These are phyloP conservation scores for Tribolium castaneum DNA, from an alignment of 1,140 invertebrate genomes.

Conservation along the genomic window DNA sequence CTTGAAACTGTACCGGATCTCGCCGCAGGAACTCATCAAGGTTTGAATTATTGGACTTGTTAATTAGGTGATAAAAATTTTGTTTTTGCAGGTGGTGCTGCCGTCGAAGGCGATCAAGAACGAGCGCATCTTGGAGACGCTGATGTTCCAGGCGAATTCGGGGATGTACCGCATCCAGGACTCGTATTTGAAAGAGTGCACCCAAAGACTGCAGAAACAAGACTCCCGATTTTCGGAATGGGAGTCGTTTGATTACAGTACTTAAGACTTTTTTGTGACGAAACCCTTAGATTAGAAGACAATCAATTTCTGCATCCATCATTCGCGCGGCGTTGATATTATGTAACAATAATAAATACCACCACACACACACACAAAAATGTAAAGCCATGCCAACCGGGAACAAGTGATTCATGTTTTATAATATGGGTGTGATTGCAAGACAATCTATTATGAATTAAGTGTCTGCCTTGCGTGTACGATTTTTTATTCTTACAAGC, in stretches of 20 bases:
- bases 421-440: conserved; percentile 50
- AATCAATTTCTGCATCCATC: conserved; percentile 45
- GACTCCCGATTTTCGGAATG: conserved; percentile 85
- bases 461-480: conserved; percentile 52
- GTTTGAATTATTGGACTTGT: conserved; percentile 59
- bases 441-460: conserved; percentile 51
- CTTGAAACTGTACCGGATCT: conserved; percentile 90
- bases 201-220: conserved; percentile 86
- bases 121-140: conserved; percentile 90
- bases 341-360: conserved; percentile 1
- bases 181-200: conserved; percentile 86
- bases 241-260: conserved; percentile 81
- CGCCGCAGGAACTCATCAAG: conserved; percentile 92
- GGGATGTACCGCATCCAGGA: conserved; percentile 94
- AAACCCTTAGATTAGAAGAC: conserved; percentile 49
- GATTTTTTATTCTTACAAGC: conserved; percentile 43
- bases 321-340: conserved; percentile 30
- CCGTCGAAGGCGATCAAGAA: conserved; percentile 94
- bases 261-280: conserved; percentile 47
- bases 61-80: too few species aligned
- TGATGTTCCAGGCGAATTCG: conserved; percentile 93
- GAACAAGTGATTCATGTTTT: conserved; percentile 50
- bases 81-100: conserved; percentile 77
- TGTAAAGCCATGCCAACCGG: conserved; percentile 31
- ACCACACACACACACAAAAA: neutral